Evolutionary conservation across 2,113 vertebrate genomes (phyloP).

Genomic region (Psittacula cyanocephala): DNA sequence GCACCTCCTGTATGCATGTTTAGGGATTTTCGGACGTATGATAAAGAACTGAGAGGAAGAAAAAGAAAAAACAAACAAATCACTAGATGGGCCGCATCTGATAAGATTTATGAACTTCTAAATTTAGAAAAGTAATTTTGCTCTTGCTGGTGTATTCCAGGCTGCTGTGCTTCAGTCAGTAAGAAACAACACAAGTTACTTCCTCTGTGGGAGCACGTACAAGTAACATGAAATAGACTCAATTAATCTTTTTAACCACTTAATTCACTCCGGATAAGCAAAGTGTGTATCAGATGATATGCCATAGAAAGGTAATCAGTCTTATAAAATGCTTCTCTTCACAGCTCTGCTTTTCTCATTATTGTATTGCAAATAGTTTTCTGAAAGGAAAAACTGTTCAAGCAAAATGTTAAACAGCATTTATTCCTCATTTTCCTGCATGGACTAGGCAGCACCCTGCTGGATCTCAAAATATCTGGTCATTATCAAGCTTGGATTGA

Average conservation of each 20-base stretch:
- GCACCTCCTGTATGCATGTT: background rate
- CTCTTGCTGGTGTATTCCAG: conserved; percentile 43
- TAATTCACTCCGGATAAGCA: conserved; percentile 75
- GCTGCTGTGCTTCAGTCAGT: conserved; percentile 45
- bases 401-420: conserved; percentile 77
- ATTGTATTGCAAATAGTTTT: conserved; percentile 74
- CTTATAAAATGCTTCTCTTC: conserved; percentile 66
- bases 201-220: conserved; percentile 60
- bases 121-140: conserved; percentile 72
- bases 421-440: conserved; percentile 76
- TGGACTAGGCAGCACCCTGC: conserved; percentile 51
- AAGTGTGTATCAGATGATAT: conserved; percentile 65
- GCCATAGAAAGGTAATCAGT: conserved; percentile 70
- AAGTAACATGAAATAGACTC: conserved; percentile 73
- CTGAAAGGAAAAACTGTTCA: conserved; percentile 74
- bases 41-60: background rate
- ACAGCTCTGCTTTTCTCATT: conserved; percentile 68
- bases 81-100: background rate
- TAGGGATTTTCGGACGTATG: background rate
- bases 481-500: conserved; percentile 65
- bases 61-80: background rate
- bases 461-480: conserved; percentile 66
- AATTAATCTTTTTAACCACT: conserved; percentile 78
- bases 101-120: conserved; percentile 71
- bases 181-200: background rate